Evolutionary conservation across 2,888 invertebrate genomes (phyloP).

Genomic region (Ophion ellenae): DNA sequence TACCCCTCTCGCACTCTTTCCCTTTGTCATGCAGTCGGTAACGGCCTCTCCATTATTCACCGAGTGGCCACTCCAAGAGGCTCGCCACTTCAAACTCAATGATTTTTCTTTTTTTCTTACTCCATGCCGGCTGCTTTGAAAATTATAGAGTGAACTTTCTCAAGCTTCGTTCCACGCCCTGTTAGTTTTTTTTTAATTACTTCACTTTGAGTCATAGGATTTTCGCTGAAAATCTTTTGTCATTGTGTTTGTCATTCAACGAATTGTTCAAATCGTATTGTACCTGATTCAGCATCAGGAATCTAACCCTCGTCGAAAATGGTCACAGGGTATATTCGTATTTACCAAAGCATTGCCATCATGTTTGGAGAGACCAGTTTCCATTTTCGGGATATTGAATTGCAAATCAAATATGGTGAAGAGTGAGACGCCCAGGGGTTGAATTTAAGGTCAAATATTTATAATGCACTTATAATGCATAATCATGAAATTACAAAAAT

Average conservation of each 20-base stretch:
- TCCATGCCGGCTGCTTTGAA: slow-evolving; percentile 26
- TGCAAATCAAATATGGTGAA: too few species aligned
- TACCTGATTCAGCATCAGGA: too few species aligned
- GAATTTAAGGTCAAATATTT: too few species aligned
- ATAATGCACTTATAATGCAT: too few species aligned
- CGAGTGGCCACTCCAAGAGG: slow-evolving; percentile 13
- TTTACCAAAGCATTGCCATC: too few species aligned
- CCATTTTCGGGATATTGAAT: too few species aligned
- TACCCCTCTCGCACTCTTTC: slow-evolving; percentile 3
- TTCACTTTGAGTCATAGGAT: slow-evolving; percentile 2
- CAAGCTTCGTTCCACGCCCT: neutral
- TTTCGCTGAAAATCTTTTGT: slow-evolving; percentile 5
- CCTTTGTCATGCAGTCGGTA: slow-evolving; percentile 9
- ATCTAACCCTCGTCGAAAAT: too few species aligned
- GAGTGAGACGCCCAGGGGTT: too few species aligned
- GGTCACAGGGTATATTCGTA: too few species aligned
- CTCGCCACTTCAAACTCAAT: slow-evolving; percentile 24
- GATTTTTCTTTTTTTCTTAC: slow-evolving; percentile 18
- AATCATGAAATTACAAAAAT: too few species aligned
- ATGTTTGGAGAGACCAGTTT: too few species aligned
- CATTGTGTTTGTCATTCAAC: neutral
- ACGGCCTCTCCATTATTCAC: slow-evolving; percentile 35
- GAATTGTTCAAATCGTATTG: too few species aligned
- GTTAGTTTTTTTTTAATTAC: slow-evolving; percentile 23
- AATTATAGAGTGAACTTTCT: slow-evolving; percentile 10